Evolutionary conservation across 2,888 invertebrate genomes (phyloP).

Genomic region (Agrochola lychnidis): DNA sequence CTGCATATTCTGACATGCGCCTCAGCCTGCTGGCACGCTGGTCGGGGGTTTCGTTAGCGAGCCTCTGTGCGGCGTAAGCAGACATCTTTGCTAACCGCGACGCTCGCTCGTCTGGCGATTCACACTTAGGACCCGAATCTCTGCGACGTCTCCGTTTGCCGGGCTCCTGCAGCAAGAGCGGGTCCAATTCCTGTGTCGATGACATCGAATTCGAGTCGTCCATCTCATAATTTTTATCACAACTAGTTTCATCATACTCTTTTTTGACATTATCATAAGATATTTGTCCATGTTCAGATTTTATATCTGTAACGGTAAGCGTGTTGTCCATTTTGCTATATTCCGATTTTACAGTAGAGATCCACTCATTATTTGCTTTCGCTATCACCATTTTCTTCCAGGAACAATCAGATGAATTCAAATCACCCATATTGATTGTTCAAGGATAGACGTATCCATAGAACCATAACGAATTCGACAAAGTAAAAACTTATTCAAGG

Average conservation of each 20-base stretch:
- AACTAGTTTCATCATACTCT: conserved; percentile 66
- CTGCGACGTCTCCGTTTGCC: conserved; percentile 69
- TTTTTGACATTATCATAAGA: conserved; percentile 71
- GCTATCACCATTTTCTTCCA: conserved; percentile 88
- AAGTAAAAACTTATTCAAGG: conserved; percentile 29
- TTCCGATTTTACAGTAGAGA: conserved; percentile 78
- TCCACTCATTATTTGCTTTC: conserved; percentile 85
- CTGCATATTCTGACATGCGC: conserved; percentile 88
- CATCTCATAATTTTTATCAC: conserved; percentile 52
- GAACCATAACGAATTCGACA: conserved; percentile 78
- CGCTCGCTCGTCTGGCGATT: conserved; percentile 81
- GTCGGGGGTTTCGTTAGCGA: conserved; percentile 85
- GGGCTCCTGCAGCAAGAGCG: conserved; percentile 66
- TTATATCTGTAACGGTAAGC: conserved; percentile 59
- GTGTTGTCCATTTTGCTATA: conserved; percentile 65
- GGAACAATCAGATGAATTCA: conserved; percentile 80
- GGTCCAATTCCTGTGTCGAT: conserved; percentile 72
- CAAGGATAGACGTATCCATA: conserved; percentile 86
- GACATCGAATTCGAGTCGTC: conserved; percentile 62
- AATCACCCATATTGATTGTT: conserved; percentile 90
- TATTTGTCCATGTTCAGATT: conserved; percentile 67
- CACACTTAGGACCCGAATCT: conserved; percentile 72
- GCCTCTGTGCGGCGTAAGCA: conserved; percentile 85
- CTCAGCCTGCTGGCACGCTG: conserved; percentile 82
- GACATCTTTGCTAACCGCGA: conserved; percentile 85